phyloP scores from a whole-genome alignment of 2,797 vertebrate species.

The Tragopan temminckii region DNA sequence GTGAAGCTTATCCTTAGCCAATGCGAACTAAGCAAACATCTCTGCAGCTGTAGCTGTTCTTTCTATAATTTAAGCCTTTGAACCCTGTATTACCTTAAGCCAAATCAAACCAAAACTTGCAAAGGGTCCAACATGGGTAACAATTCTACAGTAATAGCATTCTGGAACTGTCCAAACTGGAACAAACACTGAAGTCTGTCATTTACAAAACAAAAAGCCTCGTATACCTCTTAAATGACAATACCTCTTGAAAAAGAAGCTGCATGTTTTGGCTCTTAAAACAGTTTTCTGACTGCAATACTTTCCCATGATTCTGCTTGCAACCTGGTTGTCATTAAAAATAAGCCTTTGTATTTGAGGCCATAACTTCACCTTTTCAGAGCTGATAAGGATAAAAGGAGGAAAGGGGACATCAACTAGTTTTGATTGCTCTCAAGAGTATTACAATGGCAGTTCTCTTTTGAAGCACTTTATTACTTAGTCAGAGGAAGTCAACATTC shows the following conservation, averaged over 20 bases:
- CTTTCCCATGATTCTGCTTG: not conserved
- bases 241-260: not conserved
- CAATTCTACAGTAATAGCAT: not conserved
- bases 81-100: fast-evolving
- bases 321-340: not conserved
- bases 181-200: not conserved
- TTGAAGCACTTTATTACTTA: not conserved
- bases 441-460: not conserved
- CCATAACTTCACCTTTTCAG: not conserved
- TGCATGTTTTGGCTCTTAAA: not conserved
- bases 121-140: not conserved
- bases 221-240: not conserved
- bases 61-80: not conserved
- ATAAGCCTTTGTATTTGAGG: not conserved
- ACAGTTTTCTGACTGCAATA: not conserved
- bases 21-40: not conserved
- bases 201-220: not conserved
- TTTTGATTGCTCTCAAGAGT: not conserved
- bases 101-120: not conserved
- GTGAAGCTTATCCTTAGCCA: not conserved
- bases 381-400: not conserved
- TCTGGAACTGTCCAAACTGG: not conserved
- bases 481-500: not conserved
- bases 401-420: not conserved
- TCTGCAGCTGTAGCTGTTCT: not conserved